Base-by-base conservation (phyloP, 2,113 vertebrate genomes). In the Ursus arctos region DNA sequence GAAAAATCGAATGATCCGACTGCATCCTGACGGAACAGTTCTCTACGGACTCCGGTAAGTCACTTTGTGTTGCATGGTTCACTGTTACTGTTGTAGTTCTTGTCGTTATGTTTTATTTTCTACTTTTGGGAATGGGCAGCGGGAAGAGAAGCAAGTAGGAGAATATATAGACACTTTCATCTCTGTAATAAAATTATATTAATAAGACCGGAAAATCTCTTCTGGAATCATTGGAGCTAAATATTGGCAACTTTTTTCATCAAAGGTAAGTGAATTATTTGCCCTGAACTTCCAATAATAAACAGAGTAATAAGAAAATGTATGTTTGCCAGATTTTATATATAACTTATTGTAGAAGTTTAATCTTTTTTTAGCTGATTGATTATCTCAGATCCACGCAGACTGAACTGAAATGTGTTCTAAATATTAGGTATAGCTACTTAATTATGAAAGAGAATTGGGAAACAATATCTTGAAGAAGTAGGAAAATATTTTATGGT, bases 1-100 rank as follows among this genome's bases (percentile, higher is more conserved):
- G 98, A 99, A 99, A 98, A 99, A 99, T 96, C 98, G 99, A 95
- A 99, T 99, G 99, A 99, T 99, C 96, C 98, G 99, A n/a, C 99
- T 99, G 87, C 99, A 99, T 98, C 99, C 99, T 16, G 99, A 99
- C 80, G 99, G 99, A 93, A 99, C 99, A 0, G 99, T 99, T 84
- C 99, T 99, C 69, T 99, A 99, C 5, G 99, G 99, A 40, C 99
- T 99, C 98, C 99, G 99, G 99, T 99, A 98, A 55, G 98, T 98
- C 91, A 59, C 12, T 83, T 7, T 47, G 43, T 79, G 80, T 94
- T 91, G 90, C 80, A 59, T 89, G 2, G 93, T 43, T 85, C 19
- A 76, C 49, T 93, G n/a, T 36, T 79, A 31, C 12, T 18, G 14
- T 18, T 53, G 76, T 51, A 82, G 19, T n/a, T 95, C 28, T 13